phyloP scores from a whole-genome alignment of 2,888 invertebrate genomes.

The Phyllotreta striolata region DNA sequence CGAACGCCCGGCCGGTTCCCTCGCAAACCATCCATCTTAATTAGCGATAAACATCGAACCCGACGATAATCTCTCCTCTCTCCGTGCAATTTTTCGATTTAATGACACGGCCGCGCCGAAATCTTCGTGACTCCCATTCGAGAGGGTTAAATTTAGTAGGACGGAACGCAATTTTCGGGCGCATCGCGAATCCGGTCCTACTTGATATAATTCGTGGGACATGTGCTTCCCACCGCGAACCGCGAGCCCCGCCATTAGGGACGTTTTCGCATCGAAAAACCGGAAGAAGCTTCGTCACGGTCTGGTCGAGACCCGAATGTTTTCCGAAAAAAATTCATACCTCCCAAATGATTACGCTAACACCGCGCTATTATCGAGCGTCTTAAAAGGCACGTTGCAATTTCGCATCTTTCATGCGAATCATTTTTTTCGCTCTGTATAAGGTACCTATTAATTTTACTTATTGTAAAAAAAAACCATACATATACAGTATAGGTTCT shows the following conservation, averaged over 20 bases:
- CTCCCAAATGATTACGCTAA: no score
- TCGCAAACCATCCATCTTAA: slow-evolving; percentile 9
- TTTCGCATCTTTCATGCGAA: no score
- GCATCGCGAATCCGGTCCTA: slow-evolving; percentile 31
- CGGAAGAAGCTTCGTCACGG: slow-evolving; percentile 17
- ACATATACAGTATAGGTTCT: no score
- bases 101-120: slow-evolving; percentile 8
- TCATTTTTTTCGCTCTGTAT: no score
- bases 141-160: slow-evolving; percentile 34
- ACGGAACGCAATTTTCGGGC: slow-evolving; percentile 31
- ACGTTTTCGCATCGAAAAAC: slow-evolving; percentile 18
- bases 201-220: slow-evolving; percentile 28
- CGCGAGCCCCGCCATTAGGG: slow-evolving; percentile 5
- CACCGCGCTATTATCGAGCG: no score
- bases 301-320: slow-evolving; percentile 16
- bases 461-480: no score
- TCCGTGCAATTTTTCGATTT: slow-evolving; percentile 12
- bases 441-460: no score
- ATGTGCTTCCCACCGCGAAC: slow-evolving; percentile 27
- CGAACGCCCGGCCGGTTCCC: neutral
- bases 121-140: slow-evolving; percentile 17
- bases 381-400: no score
- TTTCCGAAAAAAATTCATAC: no score
- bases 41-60: slow-evolving; percentile 18
- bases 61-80: neutral